Evolutionary conservation across 2,888 invertebrate genomes (phyloP).

Genomic region (Portevinia maculata): DNA sequence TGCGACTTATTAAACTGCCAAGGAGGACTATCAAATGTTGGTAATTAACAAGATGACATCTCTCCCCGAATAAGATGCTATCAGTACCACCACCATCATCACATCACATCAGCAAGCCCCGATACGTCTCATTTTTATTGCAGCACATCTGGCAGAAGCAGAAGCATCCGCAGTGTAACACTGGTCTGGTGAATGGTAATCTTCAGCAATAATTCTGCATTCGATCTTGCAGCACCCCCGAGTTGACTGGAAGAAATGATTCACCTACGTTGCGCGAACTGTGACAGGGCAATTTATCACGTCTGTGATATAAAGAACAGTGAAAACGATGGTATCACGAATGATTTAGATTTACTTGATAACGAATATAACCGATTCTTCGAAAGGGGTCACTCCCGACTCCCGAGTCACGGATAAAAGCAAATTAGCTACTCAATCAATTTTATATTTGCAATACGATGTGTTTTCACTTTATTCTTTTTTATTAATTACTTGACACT

Average conservation of each 20-base stretch:
- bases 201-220: slow-evolving; percentile 41
- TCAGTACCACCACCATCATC: slow-evolving; percentile 45
- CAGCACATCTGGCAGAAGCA: slow-evolving; percentile 51
- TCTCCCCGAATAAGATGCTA: slow-evolving; percentile 63
- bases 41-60: slow-evolving; percentile 70
- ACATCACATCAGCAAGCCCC: slow-evolving; percentile 28
- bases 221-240: slow-evolving; percentile 48
- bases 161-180: slow-evolving; percentile 2
- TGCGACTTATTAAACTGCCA: slow-evolving; percentile 41
- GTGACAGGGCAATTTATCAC: slow-evolving; percentile 49
- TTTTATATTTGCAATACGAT: not conserved
- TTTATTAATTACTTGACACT: no score
- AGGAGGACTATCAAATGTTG: slow-evolving; percentile 62
- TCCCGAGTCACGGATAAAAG: not conserved
- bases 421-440: slow-evolving; percentile 4
- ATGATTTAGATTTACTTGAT: slow-evolving; percentile 23
- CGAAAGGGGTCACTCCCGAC: not conserved
- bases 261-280: slow-evolving; percentile 51
- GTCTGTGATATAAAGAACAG: slow-evolving; percentile 43
- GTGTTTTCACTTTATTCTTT: slow-evolving; percentile 6
- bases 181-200: slow-evolving; percentile 35
- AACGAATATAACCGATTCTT: slow-evolving; percentile 8
- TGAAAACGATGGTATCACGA: slow-evolving; percentile 54
- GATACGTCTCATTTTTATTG: slow-evolving; percentile 56
- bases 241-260: slow-evolving; percentile 35